Evolutionary conservation across 2,888 invertebrate genomes (phyloP).

Genomic region (Plagiodera versicolora): DNA sequence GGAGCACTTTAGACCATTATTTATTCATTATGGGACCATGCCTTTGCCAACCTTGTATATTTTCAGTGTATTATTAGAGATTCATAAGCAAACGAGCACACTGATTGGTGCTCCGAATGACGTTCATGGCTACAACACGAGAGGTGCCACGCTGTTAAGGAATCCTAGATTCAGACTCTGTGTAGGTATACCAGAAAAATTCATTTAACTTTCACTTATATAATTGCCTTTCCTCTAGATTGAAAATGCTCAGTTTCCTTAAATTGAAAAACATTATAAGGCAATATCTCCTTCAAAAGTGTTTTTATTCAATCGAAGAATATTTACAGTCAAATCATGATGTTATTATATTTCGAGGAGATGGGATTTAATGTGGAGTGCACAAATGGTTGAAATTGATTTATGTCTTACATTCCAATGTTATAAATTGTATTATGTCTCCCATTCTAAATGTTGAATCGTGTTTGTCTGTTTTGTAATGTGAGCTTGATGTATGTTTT

Average conservation of each 20-base stretch:
- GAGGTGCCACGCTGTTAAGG: background rate
- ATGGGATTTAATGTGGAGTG: background rate
- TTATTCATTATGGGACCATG: background rate
- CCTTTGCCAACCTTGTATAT: background rate
- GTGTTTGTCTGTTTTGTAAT: background rate
- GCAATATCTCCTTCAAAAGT: background rate
- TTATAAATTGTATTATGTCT: background rate
- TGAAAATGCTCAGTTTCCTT: background rate
- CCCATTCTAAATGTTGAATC: background rate
- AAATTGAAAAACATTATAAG: background rate
- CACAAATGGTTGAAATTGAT: background rate
- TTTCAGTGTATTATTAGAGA: background rate
- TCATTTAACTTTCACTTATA: background rate
- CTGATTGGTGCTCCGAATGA: background rate
- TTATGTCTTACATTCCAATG: background rate
- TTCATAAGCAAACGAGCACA: background rate
- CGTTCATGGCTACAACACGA: background rate
- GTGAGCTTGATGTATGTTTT: no score
- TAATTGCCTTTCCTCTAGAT: background rate
- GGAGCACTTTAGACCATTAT: background rate
- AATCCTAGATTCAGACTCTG: constrained; percentile 6
- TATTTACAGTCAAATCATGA: background rate
- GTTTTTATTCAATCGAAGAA: background rate
- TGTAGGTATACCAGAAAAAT: background rate
- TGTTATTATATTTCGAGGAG: no score